Conservation (phyloP, 2,113 vertebrate species). For the Ciconia stormi region DNA sequence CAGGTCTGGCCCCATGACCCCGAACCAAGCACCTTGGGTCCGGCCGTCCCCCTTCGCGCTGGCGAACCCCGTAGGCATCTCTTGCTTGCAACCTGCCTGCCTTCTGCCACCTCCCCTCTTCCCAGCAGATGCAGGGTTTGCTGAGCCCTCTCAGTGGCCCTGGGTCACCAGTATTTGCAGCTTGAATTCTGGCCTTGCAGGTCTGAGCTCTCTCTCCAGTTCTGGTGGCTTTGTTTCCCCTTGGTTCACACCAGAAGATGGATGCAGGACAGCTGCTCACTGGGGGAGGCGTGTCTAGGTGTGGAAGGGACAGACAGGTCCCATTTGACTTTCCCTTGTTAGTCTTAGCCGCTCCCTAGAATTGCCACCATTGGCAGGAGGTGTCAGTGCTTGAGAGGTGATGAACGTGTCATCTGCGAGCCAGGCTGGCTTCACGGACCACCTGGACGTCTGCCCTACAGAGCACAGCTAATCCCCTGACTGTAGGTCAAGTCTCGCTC, state of each 20-base stretch:
- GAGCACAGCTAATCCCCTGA: neutral
- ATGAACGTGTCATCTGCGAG: neutral
- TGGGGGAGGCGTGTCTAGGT: neutral
- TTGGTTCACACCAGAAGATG: neutral
- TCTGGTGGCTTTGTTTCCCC: neutral
- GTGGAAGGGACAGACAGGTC: neutral
- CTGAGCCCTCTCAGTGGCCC: neutral
- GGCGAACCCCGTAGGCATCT: neutral
- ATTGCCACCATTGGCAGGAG: neutral
- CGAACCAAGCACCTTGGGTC: neutral
- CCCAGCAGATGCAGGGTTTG: fast-evolving
- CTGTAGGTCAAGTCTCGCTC: neutral
- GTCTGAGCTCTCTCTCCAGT: neutral
- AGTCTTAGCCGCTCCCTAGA: neutral
- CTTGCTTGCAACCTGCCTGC: neutral
- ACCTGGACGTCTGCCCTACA: neutral
- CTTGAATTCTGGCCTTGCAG: neutral
- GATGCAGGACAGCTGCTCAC: neutral
- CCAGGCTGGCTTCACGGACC: neutral
- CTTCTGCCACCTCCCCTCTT: neutral
- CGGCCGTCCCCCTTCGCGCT: fast-evolving
- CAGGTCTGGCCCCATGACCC: neutral
- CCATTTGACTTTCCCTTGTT: neutral
- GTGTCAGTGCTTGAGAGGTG: neutral
- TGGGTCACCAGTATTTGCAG: neutral